Base-by-base conservation (phyloP, 2,113 vertebrate species). In the Platanista minor region DNA sequence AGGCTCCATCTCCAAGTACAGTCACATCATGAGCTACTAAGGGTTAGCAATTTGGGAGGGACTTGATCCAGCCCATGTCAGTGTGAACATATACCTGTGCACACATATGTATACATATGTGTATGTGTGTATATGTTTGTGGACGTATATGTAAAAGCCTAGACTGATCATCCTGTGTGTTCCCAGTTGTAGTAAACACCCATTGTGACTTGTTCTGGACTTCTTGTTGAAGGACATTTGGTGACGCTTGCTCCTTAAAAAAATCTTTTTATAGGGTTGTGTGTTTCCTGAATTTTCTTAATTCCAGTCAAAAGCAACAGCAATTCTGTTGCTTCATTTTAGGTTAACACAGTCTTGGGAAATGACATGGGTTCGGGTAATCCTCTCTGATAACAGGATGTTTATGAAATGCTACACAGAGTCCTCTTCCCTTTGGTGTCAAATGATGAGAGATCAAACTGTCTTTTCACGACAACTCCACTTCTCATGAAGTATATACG, bases 391-490 rank as follows among this genome's bases (percentile, higher is more conserved):
- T 52, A 20, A 25, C 69, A 54, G 43, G 86, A 8, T 64, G 18
- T 72, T 83, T 59, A 3, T 27, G 66, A 69, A 69, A 15, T 25
- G 31, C 31, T 29, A 43, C n/a, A 21, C 0, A 9, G 41, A 61
- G 13, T 12, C 67, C 57, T 57, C 43, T 75, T 43, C 15, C 57
- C 17, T 29, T 14, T 21, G 3, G 43, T 61, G 41, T 17, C 21
- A 17, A 69, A 62, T 9, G 49, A n/a, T 20, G 27, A 33, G 52
- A 66, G 31, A 29, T 13, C 46, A 67, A 5, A 71, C 20, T 41
- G 39, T 15, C 77, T 4, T 0, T 23, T 59, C 10, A 0, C 1
- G 10, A 20, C 3, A 8, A 6, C 1, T 20, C 10, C 33, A 6
- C 7, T 43, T 41, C 49, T 11, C 80, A 2, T 33, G 72, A 29